phyloP scores from a whole-genome alignment of 2,888 invertebrate species.

The Hedya salicella region DNA sequence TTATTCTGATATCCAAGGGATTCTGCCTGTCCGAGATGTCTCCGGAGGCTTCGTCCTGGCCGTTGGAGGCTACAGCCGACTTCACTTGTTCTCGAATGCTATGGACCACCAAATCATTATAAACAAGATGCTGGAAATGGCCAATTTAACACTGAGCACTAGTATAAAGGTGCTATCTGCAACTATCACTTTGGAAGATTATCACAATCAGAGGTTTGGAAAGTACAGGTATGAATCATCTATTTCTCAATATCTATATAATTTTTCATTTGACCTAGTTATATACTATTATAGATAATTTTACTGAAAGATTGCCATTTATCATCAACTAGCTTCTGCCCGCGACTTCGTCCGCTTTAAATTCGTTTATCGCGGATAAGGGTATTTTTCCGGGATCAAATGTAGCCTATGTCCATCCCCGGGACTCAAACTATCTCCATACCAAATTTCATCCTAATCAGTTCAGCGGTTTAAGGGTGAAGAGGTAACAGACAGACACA shows the following conservation, averaged over 20 bases:
- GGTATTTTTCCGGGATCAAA: too few relatives aligned
- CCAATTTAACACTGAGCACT: constrained; percentile 91
- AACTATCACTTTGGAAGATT: constrained; percentile 93
- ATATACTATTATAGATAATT: too few relatives aligned
- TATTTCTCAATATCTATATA: neutral
- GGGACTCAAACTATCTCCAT: too few relatives aligned
- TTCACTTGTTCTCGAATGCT: constrained; percentile 94
- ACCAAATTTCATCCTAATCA: too few relatives aligned
- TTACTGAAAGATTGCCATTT: too few relatives aligned
- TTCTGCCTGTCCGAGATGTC: constrained; percentile 91
- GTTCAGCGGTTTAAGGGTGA: too few relatives aligned
- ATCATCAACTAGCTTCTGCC: too few relatives aligned
- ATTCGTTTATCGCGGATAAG: too few relatives aligned
- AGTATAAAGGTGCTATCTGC: constrained; percentile 93
- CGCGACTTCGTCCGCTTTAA: too few relatives aligned
- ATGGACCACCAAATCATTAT: constrained; percentile 94
- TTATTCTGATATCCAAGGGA: constrained; percentile 78
- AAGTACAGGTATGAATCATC: constrained; percentile 89
- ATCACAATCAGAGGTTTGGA: constrained; percentile 94
- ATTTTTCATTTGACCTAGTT: neutral
- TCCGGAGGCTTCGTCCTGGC: constrained; percentile 97
- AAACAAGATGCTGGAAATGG: constrained; percentile 93
- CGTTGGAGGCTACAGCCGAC: constrained; percentile 94
- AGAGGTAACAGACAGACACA: too few relatives aligned
- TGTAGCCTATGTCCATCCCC: too few relatives aligned